Percentiles rank a stretch among this genome's conserved stretches.
Conservation (phyloP, 2,888 invertebrate species). For the Cosmopolites sordidus region DNA sequence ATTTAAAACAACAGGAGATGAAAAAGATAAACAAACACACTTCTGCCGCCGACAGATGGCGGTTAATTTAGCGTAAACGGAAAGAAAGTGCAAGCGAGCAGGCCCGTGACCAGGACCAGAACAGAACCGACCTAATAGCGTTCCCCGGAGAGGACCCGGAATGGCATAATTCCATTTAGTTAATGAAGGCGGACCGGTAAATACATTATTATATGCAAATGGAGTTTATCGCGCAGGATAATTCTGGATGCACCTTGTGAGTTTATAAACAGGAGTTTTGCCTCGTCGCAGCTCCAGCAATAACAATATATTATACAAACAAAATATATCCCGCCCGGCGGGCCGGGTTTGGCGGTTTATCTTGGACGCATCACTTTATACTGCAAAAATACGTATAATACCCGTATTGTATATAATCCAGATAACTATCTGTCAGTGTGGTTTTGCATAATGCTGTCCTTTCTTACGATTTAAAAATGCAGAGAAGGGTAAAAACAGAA, state of each 20-base stretch:
- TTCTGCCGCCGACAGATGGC: no score
- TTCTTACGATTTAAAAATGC: no score
- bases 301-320: neutral
- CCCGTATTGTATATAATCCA: no score
- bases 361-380: no score
- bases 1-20: no score
- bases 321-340: neutral
- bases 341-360: no score
- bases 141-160: conserved; percentile 31
- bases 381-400: no score
- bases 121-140: neutral
- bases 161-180: conserved; percentile 44
- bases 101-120: neutral
- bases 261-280: conserved; percentile 1
- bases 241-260: conserved; percentile 26
- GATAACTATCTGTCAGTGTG: no score
- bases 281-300: neutral
- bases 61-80: no score
- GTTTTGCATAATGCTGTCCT: no score
- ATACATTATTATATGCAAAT: conserved; percentile 47
- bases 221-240: conserved; percentile 40
- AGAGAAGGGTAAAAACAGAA: no score
- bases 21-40: no score
- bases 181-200: conserved; percentile 44
- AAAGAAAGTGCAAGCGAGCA: neutral